Conservation (phyloP, 2,797 vertebrate genomes). For the Coregonus sp. region DNA sequence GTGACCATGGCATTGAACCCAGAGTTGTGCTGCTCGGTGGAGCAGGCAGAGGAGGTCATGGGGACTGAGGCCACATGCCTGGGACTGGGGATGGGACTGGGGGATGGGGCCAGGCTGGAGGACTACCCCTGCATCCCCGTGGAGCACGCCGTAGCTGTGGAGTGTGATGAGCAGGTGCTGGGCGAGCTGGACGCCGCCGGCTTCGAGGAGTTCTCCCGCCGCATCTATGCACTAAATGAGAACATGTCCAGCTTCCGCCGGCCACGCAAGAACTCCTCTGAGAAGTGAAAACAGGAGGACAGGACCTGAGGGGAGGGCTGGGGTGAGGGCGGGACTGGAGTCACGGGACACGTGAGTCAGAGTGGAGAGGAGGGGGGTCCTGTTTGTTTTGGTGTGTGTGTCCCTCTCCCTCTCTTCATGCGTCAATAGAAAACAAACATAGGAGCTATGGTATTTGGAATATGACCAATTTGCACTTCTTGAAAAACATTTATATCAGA, state of each 20-base stretch:
- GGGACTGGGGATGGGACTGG: slow-evolving; percentile 57
- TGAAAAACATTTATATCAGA: slow-evolving; percentile 44
- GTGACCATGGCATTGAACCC: slow-evolving; percentile 23
- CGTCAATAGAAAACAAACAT: slow-evolving; percentile 38
- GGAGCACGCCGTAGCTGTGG: slow-evolving; percentile 94
- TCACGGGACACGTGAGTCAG: slow-evolving; percentile 19
- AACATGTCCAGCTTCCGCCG: slow-evolving; percentile 93
- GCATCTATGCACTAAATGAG: slow-evolving; percentile 95
- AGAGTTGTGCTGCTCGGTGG: slow-evolving; percentile 85
- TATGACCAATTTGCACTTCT: slow-evolving; percentile 85
- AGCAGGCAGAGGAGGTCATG: slow-evolving; percentile 95
- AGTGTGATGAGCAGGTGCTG: slow-evolving; percentile 95
- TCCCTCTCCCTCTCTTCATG: slow-evolving; percentile 17
- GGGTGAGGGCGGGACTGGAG: not conserved
- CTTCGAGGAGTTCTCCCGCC: slow-evolving; percentile 95
- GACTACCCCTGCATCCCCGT: slow-evolving; percentile 92
- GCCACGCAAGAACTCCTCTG: slow-evolving; percentile 92
- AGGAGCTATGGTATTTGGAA: slow-evolving; percentile 59
- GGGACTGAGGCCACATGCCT: slow-evolving; percentile 88
- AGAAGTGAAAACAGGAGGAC: slow-evolving; percentile 80
- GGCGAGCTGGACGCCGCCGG: slow-evolving; percentile 83
- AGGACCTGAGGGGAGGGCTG: slow-evolving; percentile 23
- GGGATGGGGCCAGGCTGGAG: slow-evolving; percentile 79
- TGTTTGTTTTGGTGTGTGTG: slow-evolving; percentile 5
- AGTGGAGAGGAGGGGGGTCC: slow-evolving; percentile 22